Evolutionary conservation across 2,888 invertebrate genomes (phyloP), one percentile per base, ranked within the genome.

Genomic region (Drosophila robusta): DNA sequence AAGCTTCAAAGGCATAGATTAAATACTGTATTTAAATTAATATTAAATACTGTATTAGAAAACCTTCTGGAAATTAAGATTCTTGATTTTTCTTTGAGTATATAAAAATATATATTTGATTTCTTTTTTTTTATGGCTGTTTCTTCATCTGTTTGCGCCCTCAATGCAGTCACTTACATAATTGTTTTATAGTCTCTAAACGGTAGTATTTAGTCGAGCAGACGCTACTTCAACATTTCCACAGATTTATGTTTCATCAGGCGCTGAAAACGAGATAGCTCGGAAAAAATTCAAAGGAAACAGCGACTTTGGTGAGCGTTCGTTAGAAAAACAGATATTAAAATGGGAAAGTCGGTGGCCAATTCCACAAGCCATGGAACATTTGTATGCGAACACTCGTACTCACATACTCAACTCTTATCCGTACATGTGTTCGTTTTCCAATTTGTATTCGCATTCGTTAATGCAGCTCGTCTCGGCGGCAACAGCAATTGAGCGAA

Each of bases 361-460:
- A 22, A 42, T 32, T 46, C 11, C 22, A 29, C 29, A 29, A 2
- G 34, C 22, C 14, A 14, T 45, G 64, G 39, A 3, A 41, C 39
- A 46, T 46, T 61, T 61, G 61, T 41, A 39, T 24, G 24, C 57
- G 45, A 24, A 26, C 12, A 64, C 47, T 63, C 51, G 42, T n/a
- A 44, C 44, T 29, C 29, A n/a, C 11, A 22, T 38, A 51, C 42
- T 52, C 50, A 57, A 12, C 47, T 36, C 24, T 49, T 29, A 60
- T 14, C 16, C 63, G 55, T 32, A 49, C 26, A 14, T 24, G 8
- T 22, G 6, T 29, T 36, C 42, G 14, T 14, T 51, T 38, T 56
- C 44, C 22, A n/a, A 61, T 61, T 47, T 24, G n/a, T 26, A n/a
- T 11, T 9, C 26, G 9, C 9, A 51, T 14, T 65, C 32, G 34